phyloP scores from a whole-genome alignment of 2,888 invertebrate species.

The Phyto melanocephala region DNA sequence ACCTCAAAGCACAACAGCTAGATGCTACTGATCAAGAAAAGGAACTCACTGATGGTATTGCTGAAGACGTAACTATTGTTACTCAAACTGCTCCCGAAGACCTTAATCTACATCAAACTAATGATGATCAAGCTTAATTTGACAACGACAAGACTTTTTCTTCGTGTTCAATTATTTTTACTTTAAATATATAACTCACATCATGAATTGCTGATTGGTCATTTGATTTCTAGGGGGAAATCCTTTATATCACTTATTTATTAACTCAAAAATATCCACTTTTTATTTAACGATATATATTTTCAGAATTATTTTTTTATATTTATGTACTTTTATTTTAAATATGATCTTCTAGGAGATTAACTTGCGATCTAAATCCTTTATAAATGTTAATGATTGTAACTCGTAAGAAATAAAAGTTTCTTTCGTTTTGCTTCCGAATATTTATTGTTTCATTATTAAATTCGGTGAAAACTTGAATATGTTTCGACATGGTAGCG shows the following conservation, averaged over 20 bases:
- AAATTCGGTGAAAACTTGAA: too few species aligned
- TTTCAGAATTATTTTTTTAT: slow-evolving; percentile 48
- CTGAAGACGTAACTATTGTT: not conserved
- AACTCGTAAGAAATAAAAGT: slow-evolving; percentile 48
- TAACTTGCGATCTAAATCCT: not conserved
- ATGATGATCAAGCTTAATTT: slow-evolving; percentile 18
- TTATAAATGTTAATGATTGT: slow-evolving; percentile 37
- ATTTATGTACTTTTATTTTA: slow-evolving; percentile 14
- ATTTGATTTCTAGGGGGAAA: not conserved
- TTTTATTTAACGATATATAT: slow-evolving; percentile 47
- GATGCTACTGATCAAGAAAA: not conserved
- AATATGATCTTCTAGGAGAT: not conserved
- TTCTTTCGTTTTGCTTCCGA: slow-evolving; percentile 45
- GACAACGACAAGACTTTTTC: slow-evolving; percentile 55
- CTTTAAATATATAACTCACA: not conserved
- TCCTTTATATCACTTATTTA: not conserved
- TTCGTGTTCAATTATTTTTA: slow-evolving; percentile 59
- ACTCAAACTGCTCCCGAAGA: not conserved
- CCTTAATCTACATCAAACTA: not conserved
- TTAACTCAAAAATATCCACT: not conserved
- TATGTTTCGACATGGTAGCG: too few species aligned
- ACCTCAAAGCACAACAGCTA: not conserved
- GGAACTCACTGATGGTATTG: not conserved
- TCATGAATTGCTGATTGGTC: slow-evolving; percentile 49
- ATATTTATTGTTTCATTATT: not conserved